Base-by-base conservation (phyloP, 2,113 vertebrate species). In the Oreochromis aureus region DNA sequence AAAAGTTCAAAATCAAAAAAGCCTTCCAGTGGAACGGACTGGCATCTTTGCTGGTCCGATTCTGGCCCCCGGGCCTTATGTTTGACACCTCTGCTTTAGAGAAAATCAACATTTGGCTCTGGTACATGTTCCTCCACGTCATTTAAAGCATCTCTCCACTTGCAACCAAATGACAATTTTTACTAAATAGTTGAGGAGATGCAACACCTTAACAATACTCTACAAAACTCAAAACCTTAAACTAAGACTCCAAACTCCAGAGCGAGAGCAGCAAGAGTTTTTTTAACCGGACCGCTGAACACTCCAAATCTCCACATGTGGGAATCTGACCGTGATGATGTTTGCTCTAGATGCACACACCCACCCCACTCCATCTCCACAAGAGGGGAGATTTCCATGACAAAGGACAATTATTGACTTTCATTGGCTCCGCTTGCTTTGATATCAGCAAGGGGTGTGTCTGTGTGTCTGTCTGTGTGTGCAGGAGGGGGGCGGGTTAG, bases 371-470 rank as follows among this genome's bases (percentile, higher is more conserved):
- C 86, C 88, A 92, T 87, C 93, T 89, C 87, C 90, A 92, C 89
- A 91, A 93, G 92, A 91, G 90, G 85, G 63, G 48, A 12, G 73
- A 95, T 97, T 97, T 95, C 90, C 95, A 95, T 97, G 88, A 96
- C 93, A 97, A 97, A 97, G 91, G 81, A 87, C 92, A 95, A 95
- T 96, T 96, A 95, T 95, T 97, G 97, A 97, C 96, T 97, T 97
- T 96, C 95, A 96, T 95, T 96, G 95, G 95, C 93, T 93, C 16
- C 30, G 83, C 89, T 92, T 81, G 93, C 95, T 97, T 97, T 98
- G 95, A 96, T 97, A 95, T 95, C 89, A 95, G 90, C 92, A 59
- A 0, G 95, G 96, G 94, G 96, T 96, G 96, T 93, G 96, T 94
- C 85, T 89, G 88, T 90, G 89, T 86, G 82, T 82, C 54, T 90